Percentiles rank a stretch among this genome's conserved stretches.
phyloP scores from a whole-genome alignment of 2,797 vertebrate species.

The Artibeus lituratus region DNA sequence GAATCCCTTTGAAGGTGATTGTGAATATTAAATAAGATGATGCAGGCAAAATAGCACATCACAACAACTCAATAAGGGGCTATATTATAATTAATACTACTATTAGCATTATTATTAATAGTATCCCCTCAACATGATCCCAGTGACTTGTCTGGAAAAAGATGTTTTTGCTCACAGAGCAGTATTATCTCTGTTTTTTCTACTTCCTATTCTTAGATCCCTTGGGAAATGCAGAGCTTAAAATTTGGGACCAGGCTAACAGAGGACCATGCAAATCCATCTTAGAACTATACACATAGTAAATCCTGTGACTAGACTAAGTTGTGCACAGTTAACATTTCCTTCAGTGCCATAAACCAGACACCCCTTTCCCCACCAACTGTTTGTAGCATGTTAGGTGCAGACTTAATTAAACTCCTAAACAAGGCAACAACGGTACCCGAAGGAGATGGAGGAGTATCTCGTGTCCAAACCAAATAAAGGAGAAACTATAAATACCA shows the following conservation, averaged over 20 bases:
- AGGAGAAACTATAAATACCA: conserved; percentile 58
- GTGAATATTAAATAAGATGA: conserved; percentile 2
- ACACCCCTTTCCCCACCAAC: neutral
- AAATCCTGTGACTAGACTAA: neutral
- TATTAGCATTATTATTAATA: neutral
- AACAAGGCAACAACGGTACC: conserved; percentile 68
- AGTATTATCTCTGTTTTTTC: neutral
- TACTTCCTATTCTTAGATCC: neutral
- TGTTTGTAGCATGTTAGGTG: conserved; percentile 46
- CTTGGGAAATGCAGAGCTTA: neutral
- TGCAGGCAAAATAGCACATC: neutral
- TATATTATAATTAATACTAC: neutral
- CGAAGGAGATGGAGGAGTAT: conserved; percentile 72
- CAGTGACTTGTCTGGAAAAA: conserved; percentile 41
- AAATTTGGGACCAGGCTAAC: neutral
- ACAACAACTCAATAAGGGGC: neutral
- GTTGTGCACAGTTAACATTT: neutral
- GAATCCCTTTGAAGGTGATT: neutral
- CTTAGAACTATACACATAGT: neutral
- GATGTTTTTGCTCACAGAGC: neutral
- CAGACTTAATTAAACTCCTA: conserved; percentile 79
- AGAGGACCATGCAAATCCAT: neutral
- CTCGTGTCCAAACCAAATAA: conserved; percentile 66
- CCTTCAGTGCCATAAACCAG: neutral
- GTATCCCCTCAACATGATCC: neutral